These are phyloP conservation scores for Pogonocichla stellata DNA, from an alignment of 2,113 vertebrate species.

Conservation along the genomic window DNA sequence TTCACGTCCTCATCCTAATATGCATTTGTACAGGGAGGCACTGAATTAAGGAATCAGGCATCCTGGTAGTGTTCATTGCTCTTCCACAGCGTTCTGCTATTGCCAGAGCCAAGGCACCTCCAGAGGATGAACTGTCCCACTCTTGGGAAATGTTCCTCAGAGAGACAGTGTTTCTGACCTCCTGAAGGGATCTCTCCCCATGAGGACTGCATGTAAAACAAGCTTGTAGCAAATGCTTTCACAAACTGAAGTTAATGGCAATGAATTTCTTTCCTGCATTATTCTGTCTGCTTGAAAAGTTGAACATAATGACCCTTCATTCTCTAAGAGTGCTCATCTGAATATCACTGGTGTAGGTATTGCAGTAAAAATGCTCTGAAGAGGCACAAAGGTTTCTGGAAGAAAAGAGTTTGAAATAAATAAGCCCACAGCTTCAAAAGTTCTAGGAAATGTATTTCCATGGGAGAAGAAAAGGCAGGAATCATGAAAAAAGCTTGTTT, in stretches of 20 bases:
- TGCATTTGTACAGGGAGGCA: not conserved
- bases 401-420: not conserved
- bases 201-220: not conserved
- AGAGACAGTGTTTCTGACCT: not conserved
- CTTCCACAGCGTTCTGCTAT: not conserved
- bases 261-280: not conserved
- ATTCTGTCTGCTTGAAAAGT: not conserved
- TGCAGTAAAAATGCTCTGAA: not conserved
- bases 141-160: not conserved
- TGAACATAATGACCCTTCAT: not conserved
- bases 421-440: not conserved
- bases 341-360: not conserved
- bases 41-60: not conserved
- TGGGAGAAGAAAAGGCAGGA: not conserved
- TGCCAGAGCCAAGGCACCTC: not conserved
- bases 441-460: not conserved
- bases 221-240: not conserved
- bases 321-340: not conserved
- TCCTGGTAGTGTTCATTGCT: not conserved
- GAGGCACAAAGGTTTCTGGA: not conserved
- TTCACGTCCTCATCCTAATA: not conserved
- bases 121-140: not conserved
- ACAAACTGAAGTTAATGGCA: not conserved
- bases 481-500: not conserved
- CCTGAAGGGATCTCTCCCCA: not conserved